Evolutionary conservation across 2,888 invertebrate genomes (phyloP).

Genomic region (Glaucopsyche alexis): DNA sequence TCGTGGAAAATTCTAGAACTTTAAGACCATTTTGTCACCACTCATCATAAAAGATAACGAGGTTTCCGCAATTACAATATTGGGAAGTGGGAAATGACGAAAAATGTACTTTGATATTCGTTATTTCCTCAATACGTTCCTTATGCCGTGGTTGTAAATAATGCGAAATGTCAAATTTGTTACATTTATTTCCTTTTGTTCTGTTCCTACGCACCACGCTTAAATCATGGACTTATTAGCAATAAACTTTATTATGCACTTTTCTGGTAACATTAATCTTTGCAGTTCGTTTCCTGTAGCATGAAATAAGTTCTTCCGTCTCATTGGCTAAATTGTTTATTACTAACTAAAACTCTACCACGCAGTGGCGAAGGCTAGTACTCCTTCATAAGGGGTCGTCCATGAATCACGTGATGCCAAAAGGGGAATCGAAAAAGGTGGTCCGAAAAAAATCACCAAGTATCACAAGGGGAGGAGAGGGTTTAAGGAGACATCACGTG

Average conservation of each 20-base stretch:
- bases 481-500: no score
- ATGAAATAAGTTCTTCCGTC: neutral
- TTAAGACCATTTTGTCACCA: neutral
- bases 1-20: neutral
- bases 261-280: constrained; percentile 13
- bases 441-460: no score
- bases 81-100: constrained; percentile 25
- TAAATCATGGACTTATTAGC: constrained; percentile 13
- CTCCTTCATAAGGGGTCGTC: no score
- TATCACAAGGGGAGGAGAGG: no score
- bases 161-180: constrained; percentile 26
- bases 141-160: constrained; percentile 7
- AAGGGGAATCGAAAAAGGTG: no score
- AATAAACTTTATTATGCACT: constrained; percentile 6
- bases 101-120: constrained; percentile 22
- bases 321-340: constrained; percentile 16
- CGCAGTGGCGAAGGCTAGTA: no score
- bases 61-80: constrained; percentile 15
- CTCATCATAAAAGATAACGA: constrained; percentile 1
- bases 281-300: neutral
- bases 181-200: constrained; percentile 28
- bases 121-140: constrained; percentile 18
- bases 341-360: neutral
- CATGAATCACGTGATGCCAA: no score
- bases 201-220: constrained; percentile 18